Conservation (phyloP, 2,113 vertebrate genomes). For the Tursiops truncatus region DNA sequence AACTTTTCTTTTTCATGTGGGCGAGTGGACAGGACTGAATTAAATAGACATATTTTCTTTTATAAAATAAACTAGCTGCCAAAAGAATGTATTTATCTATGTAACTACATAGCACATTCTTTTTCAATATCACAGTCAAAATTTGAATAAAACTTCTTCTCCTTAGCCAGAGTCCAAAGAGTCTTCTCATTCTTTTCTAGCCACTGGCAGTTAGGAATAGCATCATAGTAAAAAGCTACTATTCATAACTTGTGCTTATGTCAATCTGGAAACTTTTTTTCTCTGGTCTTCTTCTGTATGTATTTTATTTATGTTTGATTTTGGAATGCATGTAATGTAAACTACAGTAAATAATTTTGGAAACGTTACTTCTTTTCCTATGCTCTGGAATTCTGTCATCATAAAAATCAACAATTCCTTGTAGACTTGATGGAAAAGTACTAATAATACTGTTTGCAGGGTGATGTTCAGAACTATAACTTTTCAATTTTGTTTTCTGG, state of each 20-base stretch:
- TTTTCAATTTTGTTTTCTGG: not conserved
- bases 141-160: not conserved
- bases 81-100: not conserved
- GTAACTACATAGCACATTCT: not conserved
- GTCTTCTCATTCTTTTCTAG: not conserved
- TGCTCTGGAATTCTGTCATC: not conserved
- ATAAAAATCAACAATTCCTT: not conserved
- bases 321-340: not conserved
- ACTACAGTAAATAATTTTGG: not conserved
- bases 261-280: not conserved
- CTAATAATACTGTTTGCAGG: not conserved
- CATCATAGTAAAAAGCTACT: not conserved
- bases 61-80: conserved; percentile 2
- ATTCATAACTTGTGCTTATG: not conserved
- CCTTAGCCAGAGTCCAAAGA: not conserved
- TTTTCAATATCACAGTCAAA: not conserved
- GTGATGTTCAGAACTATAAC: not conserved
- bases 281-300: not conserved
- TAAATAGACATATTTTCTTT: not conserved
- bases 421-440: not conserved
- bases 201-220: not conserved
- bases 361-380: not conserved
- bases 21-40: not conserved
- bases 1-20: not conserved
- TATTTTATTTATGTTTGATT: not conserved